Base-by-base conservation (phyloP, 2,888 invertebrate species). In the Drosophila testacea region DNA sequence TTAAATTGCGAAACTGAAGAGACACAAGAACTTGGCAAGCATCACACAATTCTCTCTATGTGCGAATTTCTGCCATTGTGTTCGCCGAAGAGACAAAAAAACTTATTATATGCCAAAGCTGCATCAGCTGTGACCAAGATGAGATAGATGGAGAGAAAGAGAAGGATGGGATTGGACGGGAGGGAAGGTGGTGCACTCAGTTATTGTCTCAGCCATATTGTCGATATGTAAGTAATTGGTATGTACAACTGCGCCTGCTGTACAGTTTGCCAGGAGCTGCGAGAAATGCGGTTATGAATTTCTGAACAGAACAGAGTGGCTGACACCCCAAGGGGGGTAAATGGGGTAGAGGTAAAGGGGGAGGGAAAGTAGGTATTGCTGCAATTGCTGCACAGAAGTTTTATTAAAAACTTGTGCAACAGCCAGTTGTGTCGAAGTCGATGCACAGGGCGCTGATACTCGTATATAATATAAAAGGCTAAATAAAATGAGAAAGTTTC, bases 171-270 rank as follows among this genome's bases (percentile, higher is more conserved):
- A 9, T 4, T 7, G 6, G 2, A 3, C 4, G 6, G 36, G 4
- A 11, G 38, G 7, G n/a, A 13, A 7, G 10, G 9, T 41, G 34
- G n/a, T 46, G 59, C 55, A 44, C 50, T 62, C 78, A 73, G 76
- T 78, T 77, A 78, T 77, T 77, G 78, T 77, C 69, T 77, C 69
- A 65, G 73, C 69, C 78, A 69, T 81, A 83, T 86, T 83, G 82
- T 81, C 83, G 83, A 83, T 83, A 86, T 83, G 75, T 86, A 86
- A 86, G 83, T 76, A 83, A 86, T 83, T 83, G 82, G 82, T 83
- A 83, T 83, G 82, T 83, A 83, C 82, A 81, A 83, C 83, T 86
- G 86, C 66, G 82, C 78, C 83, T 83, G 74, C 67, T 77, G 72
- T 64, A 65, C 28, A 50, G 48, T 41, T 66, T 59, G 70, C 67